Evolutionary conservation across 2,797 vertebrate species (phyloP), one percentile per base, ranked within the genome.

Genomic region (Gambelia wislizenii): DNA sequence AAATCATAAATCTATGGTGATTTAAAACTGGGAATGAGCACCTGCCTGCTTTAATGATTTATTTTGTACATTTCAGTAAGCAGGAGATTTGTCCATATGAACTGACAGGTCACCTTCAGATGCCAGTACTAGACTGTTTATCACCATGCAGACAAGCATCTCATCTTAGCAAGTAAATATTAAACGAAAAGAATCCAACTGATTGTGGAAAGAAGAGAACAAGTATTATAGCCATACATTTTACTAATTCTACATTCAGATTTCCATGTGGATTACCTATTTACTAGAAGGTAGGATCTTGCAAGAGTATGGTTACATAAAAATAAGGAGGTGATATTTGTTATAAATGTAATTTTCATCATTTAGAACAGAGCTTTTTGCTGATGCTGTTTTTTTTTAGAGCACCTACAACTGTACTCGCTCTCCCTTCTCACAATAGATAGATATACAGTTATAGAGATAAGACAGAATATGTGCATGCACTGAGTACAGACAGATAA

Each of bases 101-200:
- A 98, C 98, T 99, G 99, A 99, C 99, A 99, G 99, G 99, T 99
- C 99, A 99, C 99, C 99, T 99, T 99, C 99, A 99, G 98, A 99
- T 98, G 98, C 98, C 98, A 99, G 98, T 98, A 98, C 98, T 98
- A 98, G 98, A 98, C 99, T 99, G 98, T 99, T 99, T 99, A 99
- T 99, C 99, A 99, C 98, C 98, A 99, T 98, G 98, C 98, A 99
- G 98, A 99, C 99, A 97, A 99, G 98, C 98, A 98, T 99, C 98
- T 99, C 99, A 99, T 99, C 98, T 98, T 98, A 98, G 98, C 98
- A 97, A 99, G 99, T 99, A 99, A 99, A 99, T 99, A 99, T 99
- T 99, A 99, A 99, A 99, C 98, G 98, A 99, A 99, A 99, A 99
- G 98, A 99, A 99, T 99, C 98, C 98, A 98, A 99, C 99, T 99